phyloP scores from a whole-genome alignment of 2,888 invertebrate genomes.

The Hirtodrosophila alboralis region DNA sequence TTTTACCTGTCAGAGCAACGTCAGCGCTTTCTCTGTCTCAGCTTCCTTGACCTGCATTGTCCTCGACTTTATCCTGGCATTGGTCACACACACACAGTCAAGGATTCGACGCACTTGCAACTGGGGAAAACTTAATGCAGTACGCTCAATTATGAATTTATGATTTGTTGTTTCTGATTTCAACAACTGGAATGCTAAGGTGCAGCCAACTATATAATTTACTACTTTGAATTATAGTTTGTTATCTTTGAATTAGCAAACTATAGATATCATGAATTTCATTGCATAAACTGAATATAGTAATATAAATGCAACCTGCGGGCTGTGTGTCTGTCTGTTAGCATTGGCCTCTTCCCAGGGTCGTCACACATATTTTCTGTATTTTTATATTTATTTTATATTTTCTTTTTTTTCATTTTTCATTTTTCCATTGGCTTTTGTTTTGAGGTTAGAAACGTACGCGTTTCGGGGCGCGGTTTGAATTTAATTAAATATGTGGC shows the following conservation, averaged over 20 bases:
- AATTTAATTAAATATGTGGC: conserved; percentile 63
- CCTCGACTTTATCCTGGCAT: conserved; percentile 52
- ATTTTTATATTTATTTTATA: neutral
- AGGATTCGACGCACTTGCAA: conserved; percentile 56
- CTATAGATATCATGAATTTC: too few relatives aligned
- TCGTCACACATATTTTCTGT: conserved; percentile 19
- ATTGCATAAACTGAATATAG: too few relatives aligned
- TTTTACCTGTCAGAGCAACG: neutral
- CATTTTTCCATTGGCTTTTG: conserved; percentile 18
- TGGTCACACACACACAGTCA: conserved; percentile 32
- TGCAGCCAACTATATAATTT: too few relatives aligned
- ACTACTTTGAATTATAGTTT: too few relatives aligned
- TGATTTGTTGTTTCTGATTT: too few relatives aligned
- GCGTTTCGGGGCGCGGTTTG: conserved; percentile 61
- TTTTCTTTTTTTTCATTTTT: conserved; percentile 12
- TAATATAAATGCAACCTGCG: neutral
- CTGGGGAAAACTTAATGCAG: neutral
- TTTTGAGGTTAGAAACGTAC: conserved; percentile 53
- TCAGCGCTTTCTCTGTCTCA: conserved; percentile 1
- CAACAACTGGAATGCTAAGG: too few relatives aligned
- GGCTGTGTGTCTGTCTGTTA: conserved; percentile 18
- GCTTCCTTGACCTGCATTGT: conserved; percentile 59
- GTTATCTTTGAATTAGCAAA: too few relatives aligned
- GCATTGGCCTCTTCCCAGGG: conserved; percentile 47
- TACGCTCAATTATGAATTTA: too few relatives aligned